Evolutionary conservation across 2,113 vertebrate species (phyloP).

Genomic region (Scytalopus superciliaris): DNA sequence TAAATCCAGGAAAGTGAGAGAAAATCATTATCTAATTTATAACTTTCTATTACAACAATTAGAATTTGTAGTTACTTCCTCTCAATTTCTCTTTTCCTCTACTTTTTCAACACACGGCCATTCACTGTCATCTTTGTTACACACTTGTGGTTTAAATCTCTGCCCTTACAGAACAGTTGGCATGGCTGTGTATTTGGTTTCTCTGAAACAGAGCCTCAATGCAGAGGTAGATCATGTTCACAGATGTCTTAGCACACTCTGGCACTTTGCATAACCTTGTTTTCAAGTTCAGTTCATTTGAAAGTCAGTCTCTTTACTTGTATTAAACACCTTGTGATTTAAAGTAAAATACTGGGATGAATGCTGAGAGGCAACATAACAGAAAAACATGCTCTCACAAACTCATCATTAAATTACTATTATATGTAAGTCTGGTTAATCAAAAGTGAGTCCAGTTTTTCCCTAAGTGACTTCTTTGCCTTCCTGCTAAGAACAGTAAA

Average conservation of each 20-base stretch:
- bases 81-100: background rate
- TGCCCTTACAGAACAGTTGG: background rate
- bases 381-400: background rate
- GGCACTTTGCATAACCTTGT: background rate
- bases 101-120: background rate
- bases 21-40: constrained; percentile 45
- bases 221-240: background rate
- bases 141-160: background rate
- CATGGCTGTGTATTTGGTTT: background rate
- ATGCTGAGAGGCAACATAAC: background rate
- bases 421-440: background rate
- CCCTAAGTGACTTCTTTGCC: background rate
- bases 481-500: background rate
- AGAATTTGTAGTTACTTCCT: constrained; percentile 43
- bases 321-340: background rate
- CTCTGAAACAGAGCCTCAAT: background rate
- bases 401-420: background rate
- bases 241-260: background rate
- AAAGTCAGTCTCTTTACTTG: constrained; percentile 4
- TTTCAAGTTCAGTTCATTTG: background rate
- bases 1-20: background rate
- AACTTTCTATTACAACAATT: background rate
- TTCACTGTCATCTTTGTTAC: background rate
- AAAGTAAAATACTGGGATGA: background rate
- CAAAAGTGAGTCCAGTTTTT: background rate